phyloP scores from a whole-genome alignment of 2,113 vertebrate genomes.

The Camelus dromedarius region DNA sequence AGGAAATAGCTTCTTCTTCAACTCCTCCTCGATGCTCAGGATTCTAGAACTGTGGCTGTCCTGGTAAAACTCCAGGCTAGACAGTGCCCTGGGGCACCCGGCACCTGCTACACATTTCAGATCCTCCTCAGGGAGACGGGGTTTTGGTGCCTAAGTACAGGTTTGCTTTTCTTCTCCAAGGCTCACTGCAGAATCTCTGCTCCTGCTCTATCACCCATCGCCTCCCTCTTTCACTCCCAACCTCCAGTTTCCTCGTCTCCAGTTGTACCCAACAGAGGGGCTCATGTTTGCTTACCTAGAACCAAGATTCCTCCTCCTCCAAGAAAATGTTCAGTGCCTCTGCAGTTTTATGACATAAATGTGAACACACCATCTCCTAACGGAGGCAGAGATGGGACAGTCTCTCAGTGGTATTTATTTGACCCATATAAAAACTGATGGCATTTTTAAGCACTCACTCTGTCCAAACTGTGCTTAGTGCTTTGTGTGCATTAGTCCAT shows the following conservation, averaged over 20 bases:
- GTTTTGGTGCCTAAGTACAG: background rate
- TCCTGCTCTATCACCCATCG: background rate
- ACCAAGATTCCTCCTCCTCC: background rate
- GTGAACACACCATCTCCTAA: background rate
- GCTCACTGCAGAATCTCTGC: background rate
- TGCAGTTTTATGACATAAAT: background rate
- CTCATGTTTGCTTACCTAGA: background rate
- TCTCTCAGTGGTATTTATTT: background rate
- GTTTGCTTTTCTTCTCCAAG: background rate
- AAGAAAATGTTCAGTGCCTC: background rate
- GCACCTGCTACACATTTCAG: background rate
- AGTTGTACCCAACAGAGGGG: background rate
- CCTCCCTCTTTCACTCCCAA: background rate
- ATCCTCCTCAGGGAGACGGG: background rate
- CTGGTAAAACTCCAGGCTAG: background rate
- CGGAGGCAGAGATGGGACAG: background rate
- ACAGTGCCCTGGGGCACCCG: fast-evolving
- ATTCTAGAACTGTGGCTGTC: background rate
- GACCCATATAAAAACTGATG: background rate
- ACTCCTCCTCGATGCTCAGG: background rate
- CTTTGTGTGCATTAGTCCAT: background rate
- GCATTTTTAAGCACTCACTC: background rate
- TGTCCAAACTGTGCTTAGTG: background rate
- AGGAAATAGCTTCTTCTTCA: background rate
- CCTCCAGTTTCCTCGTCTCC: background rate